Evolutionary conservation across 2,113 vertebrate genomes (phyloP).

Genomic region (Vulpes vulpes): DNA sequence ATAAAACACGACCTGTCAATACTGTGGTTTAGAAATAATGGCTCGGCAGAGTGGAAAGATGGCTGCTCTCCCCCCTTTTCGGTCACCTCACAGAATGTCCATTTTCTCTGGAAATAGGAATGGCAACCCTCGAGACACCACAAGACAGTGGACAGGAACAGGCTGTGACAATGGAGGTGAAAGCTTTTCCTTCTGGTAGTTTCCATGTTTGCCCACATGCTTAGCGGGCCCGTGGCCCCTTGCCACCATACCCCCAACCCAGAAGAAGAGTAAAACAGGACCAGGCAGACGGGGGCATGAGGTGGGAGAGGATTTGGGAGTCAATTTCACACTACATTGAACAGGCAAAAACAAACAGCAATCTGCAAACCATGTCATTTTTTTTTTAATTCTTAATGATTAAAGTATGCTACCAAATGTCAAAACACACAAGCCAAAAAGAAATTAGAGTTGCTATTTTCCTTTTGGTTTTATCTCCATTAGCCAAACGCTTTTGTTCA

Average conservation of each 20-base stretch:
- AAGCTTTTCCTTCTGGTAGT: neutral
- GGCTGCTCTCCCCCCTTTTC: neutral
- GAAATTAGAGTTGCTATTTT: constrained; percentile 71
- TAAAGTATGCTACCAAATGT: constrained; percentile 61
- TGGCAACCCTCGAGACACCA: accelerated
- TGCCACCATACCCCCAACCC: neutral
- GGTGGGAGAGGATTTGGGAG: neutral
- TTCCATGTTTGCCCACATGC: neutral
- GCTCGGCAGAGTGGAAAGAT: neutral
- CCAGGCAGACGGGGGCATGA: neutral
- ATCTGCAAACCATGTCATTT: constrained; percentile 25
- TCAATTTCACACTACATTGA: constrained; percentile 59
- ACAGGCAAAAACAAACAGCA: constrained; percentile 61
- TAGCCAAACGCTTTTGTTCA: constrained; percentile 64
- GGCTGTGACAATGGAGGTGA: too few species aligned
- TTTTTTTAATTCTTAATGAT: constrained; percentile 69
- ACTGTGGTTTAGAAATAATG: neutral
- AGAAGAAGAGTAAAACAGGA: neutral
- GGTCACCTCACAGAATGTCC: neutral
- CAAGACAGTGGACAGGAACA: neutral
- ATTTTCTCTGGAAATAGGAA: neutral
- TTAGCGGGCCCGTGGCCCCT: neutral
- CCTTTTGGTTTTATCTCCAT: constrained; percentile 71
- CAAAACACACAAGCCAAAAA: constrained; percentile 66
- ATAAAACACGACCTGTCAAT: neutral